phyloP scores from a whole-genome alignment of 2,888 invertebrate species.

The Eristalis pertinax region DNA sequence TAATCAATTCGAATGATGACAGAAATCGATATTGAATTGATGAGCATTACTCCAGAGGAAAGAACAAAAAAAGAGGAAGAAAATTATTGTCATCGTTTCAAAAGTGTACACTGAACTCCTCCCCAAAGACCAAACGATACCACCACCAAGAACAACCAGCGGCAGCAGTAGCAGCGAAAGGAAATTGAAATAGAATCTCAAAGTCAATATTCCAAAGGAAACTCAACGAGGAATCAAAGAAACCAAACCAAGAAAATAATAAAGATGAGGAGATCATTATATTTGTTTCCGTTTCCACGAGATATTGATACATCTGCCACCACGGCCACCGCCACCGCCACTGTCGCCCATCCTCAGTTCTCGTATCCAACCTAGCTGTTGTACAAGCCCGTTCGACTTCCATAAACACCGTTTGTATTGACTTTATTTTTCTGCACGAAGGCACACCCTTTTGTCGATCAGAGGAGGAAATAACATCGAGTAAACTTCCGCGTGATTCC shows the following conservation, averaged over 20 bases:
- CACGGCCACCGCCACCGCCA: constrained; percentile 19
- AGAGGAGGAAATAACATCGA: constrained; percentile 60
- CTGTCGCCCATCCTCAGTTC: constrained; percentile 9
- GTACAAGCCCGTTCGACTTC: constrained; percentile 1
- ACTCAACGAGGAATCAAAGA: constrained; percentile 52
- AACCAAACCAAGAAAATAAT: constrained; percentile 52
- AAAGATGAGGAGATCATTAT: constrained; percentile 61
- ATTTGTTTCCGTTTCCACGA: constrained; percentile 65
- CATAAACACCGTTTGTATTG: constrained; percentile 54
- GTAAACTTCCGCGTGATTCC: constrained; percentile 67
- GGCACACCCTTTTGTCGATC: constrained; percentile 59
- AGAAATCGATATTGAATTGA: constrained; percentile 46
- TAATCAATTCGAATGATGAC: constrained; percentile 53
- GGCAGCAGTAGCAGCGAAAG: constrained; percentile 30
- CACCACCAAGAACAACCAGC: not conserved
- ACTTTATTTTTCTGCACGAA: constrained; percentile 62
- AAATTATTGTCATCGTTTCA: constrained; percentile 54
- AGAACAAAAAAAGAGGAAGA: constrained; percentile 45
- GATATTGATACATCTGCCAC: constrained; percentile 58
- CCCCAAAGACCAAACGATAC: constrained; percentile 32
- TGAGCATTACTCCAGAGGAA: constrained; percentile 42
- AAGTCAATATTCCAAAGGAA: constrained; percentile 60
- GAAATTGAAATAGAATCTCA: constrained; percentile 63
- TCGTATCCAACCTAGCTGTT: constrained; percentile 24
- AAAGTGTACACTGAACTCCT: constrained; percentile 24